A percentile compares a stretch with the other conserved stretches of the same genome.
Evolutionary conservation across 2,113 vertebrate genomes (phyloP).

Genomic region (Melanotaenia duboulayi): DNA sequence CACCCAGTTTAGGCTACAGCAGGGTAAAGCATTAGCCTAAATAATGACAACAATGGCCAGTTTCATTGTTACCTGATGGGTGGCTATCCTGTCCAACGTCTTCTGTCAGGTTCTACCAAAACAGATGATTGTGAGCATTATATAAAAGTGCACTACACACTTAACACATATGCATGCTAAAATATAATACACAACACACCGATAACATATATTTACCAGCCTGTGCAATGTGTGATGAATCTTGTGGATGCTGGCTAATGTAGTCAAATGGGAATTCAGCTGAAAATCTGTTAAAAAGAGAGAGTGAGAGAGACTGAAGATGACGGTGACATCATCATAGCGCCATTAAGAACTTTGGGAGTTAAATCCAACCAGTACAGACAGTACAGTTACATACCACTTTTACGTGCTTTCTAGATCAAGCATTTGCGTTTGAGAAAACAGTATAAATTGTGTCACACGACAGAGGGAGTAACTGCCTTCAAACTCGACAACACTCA

Average conservation of each 20-base stretch:
- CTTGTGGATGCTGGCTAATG: conserved; percentile 99
- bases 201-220: conserved; percentile 89
- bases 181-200: conserved; percentile 39
- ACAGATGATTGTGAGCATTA: conserved; percentile 31
- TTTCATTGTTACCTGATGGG: conserved; percentile 87
- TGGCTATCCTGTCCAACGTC: conserved; percentile 95
- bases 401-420: background rate
- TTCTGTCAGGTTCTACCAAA: conserved; percentile 94
- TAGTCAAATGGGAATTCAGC: conserved; percentile 98
- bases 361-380: background rate
- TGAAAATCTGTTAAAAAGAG: conserved; percentile 87
- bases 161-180: background rate
- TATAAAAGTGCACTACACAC: background rate
- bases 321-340: conserved; percentile 49
- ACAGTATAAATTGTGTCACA: conserved; percentile 28
- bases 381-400: background rate
- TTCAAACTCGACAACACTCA: conserved; percentile 34
- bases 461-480: conserved; percentile 54
- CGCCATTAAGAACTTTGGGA: no score
- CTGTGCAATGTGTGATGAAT: conserved; percentile 99
- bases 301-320: no score
- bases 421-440: conserved; percentile 14
- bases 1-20: no score
- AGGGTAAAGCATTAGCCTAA: no score
- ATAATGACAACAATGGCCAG: no score